phyloP scores from a whole-genome alignment of 2,888 invertebrate species.

The Tiliacea aurago region DNA sequence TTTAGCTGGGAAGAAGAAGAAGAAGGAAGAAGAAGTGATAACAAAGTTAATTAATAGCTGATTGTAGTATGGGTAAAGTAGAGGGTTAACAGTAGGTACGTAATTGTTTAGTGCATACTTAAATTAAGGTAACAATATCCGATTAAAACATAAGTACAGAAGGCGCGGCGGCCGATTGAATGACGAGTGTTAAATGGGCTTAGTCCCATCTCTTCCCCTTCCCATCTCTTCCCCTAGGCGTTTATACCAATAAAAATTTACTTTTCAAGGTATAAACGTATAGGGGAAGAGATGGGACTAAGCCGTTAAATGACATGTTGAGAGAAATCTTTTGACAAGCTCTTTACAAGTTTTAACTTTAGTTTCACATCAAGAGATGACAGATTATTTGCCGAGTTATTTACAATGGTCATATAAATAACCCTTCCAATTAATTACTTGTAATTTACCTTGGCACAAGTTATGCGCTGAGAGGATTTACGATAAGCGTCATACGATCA shows the following conservation, averaged over 20 bases:
- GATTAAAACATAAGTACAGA: not conserved
- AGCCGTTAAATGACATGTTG: slow-evolving; percentile 30
- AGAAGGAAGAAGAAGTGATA: too few relatives aligned
- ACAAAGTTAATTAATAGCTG: not conserved
- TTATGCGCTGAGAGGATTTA: slow-evolving; percentile 56
- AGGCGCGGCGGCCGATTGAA: slow-evolving; percentile 34
- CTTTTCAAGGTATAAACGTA: too few relatives aligned
- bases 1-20: too few relatives aligned
- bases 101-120: not conserved
- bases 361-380: slow-evolving; percentile 16
- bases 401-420: slow-evolving; percentile 49
- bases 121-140: slow-evolving; percentile 13
- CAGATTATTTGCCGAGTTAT: slow-evolving; percentile 23
- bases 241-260: too few relatives aligned
- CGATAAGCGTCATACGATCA: slow-evolving; percentile 35
- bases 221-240: too few relatives aligned
- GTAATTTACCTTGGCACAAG: slow-evolving; percentile 57
- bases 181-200: slow-evolving; percentile 24
- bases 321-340: slow-evolving; percentile 49
- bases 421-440: slow-evolving; percentile 47
- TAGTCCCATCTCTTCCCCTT: too few relatives aligned
- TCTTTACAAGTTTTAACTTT: slow-evolving; percentile 17
- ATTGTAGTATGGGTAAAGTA: not conserved
- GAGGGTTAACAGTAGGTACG: not conserved
- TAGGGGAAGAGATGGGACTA: too few relatives aligned